These are phyloP conservation scores for Tinamus guttatus DNA, from an alignment of 2,113 vertebrate species.

Conservation along the genomic window DNA sequence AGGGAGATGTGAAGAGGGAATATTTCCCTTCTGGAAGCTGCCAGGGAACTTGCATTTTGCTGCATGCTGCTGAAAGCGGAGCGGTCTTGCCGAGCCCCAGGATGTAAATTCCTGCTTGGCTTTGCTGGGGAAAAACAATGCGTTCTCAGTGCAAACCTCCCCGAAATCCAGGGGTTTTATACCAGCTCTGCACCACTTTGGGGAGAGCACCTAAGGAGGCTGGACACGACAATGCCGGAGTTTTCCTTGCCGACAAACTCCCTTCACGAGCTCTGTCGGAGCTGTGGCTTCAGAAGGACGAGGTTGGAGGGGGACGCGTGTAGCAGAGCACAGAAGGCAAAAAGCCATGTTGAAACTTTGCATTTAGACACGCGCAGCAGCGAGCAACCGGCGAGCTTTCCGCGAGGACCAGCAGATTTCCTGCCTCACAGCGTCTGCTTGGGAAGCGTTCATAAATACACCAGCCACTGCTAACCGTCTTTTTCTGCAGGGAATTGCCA, in stretches of 20 bases:
- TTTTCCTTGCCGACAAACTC: neutral
- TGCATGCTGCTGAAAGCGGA: conserved; percentile 37
- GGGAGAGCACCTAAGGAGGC: neutral
- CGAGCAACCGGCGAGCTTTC: neutral
- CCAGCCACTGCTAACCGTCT: neutral
- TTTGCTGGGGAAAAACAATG: conserved; percentile 39
- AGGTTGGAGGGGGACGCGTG: neutral
- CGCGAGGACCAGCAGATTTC: neutral
- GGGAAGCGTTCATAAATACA: conserved; percentile 41
- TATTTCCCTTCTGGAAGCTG: conserved; percentile 53
- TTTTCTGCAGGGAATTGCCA: conserved; percentile 57
- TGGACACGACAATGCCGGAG: neutral
- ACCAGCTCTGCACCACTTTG: neutral
- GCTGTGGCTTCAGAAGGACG: neutral
- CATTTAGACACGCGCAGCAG: conserved; percentile 1
- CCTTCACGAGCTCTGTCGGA: too few species aligned
- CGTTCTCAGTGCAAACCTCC: neutral
- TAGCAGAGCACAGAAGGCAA: neutral
- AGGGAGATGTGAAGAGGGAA: conserved; percentile 63
- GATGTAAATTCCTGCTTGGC: conserved; percentile 15
- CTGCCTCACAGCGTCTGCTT: conserved; percentile 23
- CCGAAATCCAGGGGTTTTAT: conserved; percentile 34
- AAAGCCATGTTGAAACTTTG: neutral
- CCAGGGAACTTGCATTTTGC: conserved; percentile 52
- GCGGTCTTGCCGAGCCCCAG: neutral